Percentiles rank a stretch among this genome's conserved stretches.
Conservation (phyloP, 2,797 vertebrate species). For the Scyliorhinus canicula region DNA sequence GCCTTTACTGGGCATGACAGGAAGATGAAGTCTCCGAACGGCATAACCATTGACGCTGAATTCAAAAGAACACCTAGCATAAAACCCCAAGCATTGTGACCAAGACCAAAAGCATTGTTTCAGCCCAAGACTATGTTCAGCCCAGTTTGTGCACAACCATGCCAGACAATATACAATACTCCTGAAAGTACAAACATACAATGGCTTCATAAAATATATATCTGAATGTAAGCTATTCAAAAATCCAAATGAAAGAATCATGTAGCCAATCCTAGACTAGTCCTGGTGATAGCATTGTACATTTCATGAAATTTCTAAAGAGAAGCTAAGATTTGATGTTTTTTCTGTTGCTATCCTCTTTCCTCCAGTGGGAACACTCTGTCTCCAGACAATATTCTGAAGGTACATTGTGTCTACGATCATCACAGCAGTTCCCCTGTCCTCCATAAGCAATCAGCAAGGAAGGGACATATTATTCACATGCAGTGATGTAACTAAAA, state of each 20-base stretch:
- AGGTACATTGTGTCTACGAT: neutral
- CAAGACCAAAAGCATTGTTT: neutral
- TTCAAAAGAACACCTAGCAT: neutral
- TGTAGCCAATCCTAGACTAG: neutral
- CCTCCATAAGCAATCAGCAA: neutral
- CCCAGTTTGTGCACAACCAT: neutral
- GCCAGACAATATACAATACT: neutral
- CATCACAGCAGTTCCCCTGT: neutral
- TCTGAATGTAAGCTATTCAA: neutral
- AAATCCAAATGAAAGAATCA: neutral
- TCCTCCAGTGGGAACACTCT: neutral
- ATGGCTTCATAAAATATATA: neutral
- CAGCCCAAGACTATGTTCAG: neutral
- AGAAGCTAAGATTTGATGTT: neutral
- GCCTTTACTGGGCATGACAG: too few species aligned
- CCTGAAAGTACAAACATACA: neutral
- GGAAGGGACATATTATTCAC: neutral
- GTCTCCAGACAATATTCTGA: neutral
- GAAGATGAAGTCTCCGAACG: neutral
- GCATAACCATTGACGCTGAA: neutral
- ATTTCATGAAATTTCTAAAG: neutral
- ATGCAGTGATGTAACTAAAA: neutral
- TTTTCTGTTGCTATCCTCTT: neutral
- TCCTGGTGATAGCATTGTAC: neutral
- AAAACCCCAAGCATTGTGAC: neutral